Base-by-base conservation (phyloP, 2,797 vertebrate genomes). In the Xenentodon cancila region DNA sequence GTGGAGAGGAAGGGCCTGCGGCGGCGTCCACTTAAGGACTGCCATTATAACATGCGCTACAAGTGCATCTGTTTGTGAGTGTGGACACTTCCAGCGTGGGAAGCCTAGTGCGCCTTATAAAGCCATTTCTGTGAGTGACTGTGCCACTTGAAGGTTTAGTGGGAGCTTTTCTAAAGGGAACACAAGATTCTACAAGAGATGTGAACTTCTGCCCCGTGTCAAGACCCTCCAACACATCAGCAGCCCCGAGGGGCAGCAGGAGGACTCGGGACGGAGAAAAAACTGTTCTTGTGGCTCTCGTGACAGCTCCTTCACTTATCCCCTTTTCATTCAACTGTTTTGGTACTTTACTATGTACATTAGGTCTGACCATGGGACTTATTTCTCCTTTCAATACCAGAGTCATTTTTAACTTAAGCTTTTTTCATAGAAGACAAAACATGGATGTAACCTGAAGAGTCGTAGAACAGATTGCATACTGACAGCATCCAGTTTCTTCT, bases 111-210 rank as follows among this genome's bases (percentile, higher is more conserved):
- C 42, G 53, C 71, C 61, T 75, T 71, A 69, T 68, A 43, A 81
- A 86, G 70, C 45, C n/a, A 61, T 79, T 79, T 80, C 59, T 15
- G 51, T 75, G 81, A 73, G 64, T 67, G 71, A 82, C 77, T n/a
- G 34, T 49, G 77, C 53, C 73, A 74, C 57, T 51, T 84, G 79
- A 89, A 89, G 84, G 87, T 91, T 88, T 87, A 90, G 87, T 80
- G 86, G 73, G 62, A 61, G 59, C 37, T 73, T 79, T 67, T 75
- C 68, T 75, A 49, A 64, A 83, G 74, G 67, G 20, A 75, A 71
- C 57, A 37, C 53, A 59, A 68, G 75, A 82, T 68, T 53, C 70
- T 76, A 72, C 78, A 22, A n/a, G 75, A 73, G 80, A 84, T 52
- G 65, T 82, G 74, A 83, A 73, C 60, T 72, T 67, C 52, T 73